Evolutionary conservation across 2,888 invertebrate genomes (phyloP).

Genomic region (Linnaemya vulpina): DNA sequence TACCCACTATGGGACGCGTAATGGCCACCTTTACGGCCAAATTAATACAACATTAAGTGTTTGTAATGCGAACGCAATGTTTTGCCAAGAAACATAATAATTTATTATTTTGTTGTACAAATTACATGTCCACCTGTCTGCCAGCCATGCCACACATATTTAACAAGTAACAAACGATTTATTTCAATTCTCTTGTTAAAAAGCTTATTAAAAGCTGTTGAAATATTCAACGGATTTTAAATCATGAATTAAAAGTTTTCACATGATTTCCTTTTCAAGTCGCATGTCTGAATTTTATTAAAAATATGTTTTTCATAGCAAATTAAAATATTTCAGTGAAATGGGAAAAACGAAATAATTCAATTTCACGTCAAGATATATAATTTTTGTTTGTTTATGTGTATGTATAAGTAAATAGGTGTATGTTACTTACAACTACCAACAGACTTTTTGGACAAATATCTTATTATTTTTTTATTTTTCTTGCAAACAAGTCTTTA

Average conservation of each 20-base stretch:
- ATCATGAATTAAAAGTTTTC: constrained; percentile 29
- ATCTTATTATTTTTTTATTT: not conserved
- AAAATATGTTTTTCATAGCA: not conserved
- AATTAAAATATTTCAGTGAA: not conserved
- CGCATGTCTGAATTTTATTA: constrained; percentile 28
- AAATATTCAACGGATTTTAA: constrained; percentile 25
- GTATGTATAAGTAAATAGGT: no score
- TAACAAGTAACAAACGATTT: constrained; percentile 16
- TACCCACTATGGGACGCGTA: not conserved
- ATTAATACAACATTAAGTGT: not conserved
- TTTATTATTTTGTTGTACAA: constrained; percentile 13
- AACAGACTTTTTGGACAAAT: no score
- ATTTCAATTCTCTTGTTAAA: constrained; percentile 25
- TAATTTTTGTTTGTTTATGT: no score
- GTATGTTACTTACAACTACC: no score
- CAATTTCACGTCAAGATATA: not conserved
- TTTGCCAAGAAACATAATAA: not conserved
- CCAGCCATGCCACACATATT: constrained; percentile 17
- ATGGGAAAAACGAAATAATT: not conserved
- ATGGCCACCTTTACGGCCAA: not conserved
- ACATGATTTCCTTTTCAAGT: constrained; percentile 31
- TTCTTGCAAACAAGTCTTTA: no score
- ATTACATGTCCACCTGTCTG: constrained; percentile 28
- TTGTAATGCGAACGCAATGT: not conserved
- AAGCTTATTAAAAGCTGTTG: constrained; percentile 42